Evolutionary conservation across 2,888 invertebrate genomes (phyloP), one percentile per base, ranked within the genome.

Genomic region (Ophraella communa): DNA sequence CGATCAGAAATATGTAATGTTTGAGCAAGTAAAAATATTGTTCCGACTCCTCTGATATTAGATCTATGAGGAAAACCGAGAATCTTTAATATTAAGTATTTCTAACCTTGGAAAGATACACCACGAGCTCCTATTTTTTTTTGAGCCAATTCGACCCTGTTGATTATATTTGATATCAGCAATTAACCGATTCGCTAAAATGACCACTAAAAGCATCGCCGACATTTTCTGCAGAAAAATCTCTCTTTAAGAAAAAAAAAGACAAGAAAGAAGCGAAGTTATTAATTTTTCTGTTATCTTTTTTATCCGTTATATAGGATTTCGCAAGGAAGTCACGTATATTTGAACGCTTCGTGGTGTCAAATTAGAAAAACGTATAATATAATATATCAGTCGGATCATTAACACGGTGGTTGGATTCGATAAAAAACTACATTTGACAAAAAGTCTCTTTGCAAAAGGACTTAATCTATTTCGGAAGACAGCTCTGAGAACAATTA

Each of bases 271-370:
- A 47, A 47, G 45, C 45, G 21, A 47, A 21, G 45, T 42, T 55
- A 42, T 55, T 55, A 55, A 55, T 55, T 42, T 55, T 55, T 55
- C 42, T 55, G 55, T 55, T 55, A 42, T 55, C 42, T 55, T 42
- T 55, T 42, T 27, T 24, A 55, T 55, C 55, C 42, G 23, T 55
- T 55, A 42, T 55, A 42, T 55, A 42, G 42, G 42, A 55, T 55
- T 42, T 23, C 23, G 55, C 42, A 55, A 55, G 42, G 42, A 42
- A 55, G 55, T 55, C 55, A 55, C 55, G 55, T 55, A 55, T 17
- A 10, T 24, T 47, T 18, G 45, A 47, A 35, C 30, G 30, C 30
- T 10, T 23, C 21, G 17, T 42, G 55, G 35, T 55, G 35, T 42
- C 24, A 55, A 55, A 55, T 55, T 42, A 55, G 55, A 42, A 42